Evolutionary conservation across 2,888 invertebrate species (phyloP).

Genomic region (Lysandra coridon): DNA sequence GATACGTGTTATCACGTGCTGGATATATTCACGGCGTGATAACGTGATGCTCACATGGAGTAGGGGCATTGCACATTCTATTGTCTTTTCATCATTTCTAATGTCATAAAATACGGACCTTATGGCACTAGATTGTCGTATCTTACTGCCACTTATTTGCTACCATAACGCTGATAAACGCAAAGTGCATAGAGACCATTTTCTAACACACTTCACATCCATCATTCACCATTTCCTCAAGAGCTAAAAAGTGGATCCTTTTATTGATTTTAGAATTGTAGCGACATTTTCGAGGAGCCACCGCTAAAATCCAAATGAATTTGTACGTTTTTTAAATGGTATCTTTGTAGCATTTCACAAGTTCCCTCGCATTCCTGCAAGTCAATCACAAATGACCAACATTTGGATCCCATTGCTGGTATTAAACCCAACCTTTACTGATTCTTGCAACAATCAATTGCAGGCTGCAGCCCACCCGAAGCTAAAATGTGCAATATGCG

Average conservation of each 20-base stretch:
- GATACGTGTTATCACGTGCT: background rate
- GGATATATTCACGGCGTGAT: background rate
- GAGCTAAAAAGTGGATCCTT: background rate
- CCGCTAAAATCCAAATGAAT: background rate
- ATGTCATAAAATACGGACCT: background rate
- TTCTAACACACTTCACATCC: too few species aligned
- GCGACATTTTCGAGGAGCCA: background rate
- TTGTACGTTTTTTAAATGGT: background rate
- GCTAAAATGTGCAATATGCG: conserved; percentile 41
- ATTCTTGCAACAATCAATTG: conserved; percentile 18
- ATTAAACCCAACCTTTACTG: conserved; percentile 1
- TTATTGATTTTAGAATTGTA: background rate
- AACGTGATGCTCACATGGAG: background rate
- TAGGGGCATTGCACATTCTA: background rate
- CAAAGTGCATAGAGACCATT: background rate
- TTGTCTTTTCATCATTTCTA: background rate
- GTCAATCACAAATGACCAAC: background rate
- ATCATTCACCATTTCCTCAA: background rate
- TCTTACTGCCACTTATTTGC: background rate
- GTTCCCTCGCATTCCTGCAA: background rate
- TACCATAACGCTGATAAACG: background rate
- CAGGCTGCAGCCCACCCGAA: conserved; percentile 15
- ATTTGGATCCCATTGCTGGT: background rate
- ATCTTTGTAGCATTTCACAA: background rate
- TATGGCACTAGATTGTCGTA: background rate